These are phyloP conservation scores for Columba guinea DNA, from an alignment of 2,797 vertebrate genomes.

Conservation along the genomic window DNA sequence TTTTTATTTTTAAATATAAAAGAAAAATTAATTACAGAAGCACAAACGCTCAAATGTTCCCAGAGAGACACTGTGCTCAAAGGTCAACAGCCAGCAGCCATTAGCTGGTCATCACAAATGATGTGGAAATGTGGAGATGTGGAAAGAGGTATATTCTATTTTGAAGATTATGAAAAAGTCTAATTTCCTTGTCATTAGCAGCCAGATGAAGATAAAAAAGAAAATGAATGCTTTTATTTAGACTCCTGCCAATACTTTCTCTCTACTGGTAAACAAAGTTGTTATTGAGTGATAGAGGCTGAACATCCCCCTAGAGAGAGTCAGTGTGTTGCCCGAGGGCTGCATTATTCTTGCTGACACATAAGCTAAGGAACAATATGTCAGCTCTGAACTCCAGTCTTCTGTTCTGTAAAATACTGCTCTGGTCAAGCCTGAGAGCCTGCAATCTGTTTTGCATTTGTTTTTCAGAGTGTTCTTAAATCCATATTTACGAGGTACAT, in stretches of 20 bases:
- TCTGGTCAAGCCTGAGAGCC: conserved; percentile 8
- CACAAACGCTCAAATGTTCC: not conserved
- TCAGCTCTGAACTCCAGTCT: conserved; percentile 9
- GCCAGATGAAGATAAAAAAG: not conserved
- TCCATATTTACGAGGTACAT: conserved; percentile 19
- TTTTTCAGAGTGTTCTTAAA: not conserved
- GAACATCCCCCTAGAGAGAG: not conserved
- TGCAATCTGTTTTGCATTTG: conserved; percentile 28
- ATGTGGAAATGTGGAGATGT: not conserved
- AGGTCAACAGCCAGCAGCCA: not conserved
- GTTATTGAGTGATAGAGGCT: not conserved
- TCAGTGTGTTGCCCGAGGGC: not conserved
- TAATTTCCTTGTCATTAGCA: not conserved
- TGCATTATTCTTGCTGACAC: conserved; percentile 22
- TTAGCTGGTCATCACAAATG: not conserved
- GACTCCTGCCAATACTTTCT: conserved; percentile 26
- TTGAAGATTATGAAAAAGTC: not conserved
- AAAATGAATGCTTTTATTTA: conserved; percentile 19
- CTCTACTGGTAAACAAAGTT: conserved; percentile 9
- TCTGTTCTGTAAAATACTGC: conserved; percentile 40
- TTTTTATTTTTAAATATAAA: not conserved
- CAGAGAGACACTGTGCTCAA: not conserved
- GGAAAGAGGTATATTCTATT: not conserved
- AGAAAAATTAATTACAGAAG: not conserved
- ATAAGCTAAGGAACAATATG: conserved; percentile 11